These are phyloP conservation scores for Maniola hyperantus DNA, from an alignment of 2,888 invertebrate genomes.

Conservation along the genomic window DNA sequence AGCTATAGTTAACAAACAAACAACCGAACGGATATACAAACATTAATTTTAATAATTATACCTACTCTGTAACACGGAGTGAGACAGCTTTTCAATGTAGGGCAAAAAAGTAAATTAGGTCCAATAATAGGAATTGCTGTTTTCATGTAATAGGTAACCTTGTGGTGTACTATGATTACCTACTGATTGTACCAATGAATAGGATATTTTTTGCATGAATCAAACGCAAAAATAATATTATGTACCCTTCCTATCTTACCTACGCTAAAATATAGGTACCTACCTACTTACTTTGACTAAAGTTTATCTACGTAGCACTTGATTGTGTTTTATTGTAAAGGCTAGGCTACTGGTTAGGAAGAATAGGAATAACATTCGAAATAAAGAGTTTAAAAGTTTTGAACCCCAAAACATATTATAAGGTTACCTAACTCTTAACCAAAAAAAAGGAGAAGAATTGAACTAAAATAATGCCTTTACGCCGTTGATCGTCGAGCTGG, in stretches of 20 bases:
- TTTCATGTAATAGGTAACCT: conserved; percentile 23
- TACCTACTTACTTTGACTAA: too few species aligned
- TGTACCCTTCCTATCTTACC: not conserved
- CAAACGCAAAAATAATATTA: conserved; percentile 14
- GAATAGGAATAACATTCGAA: not conserved
- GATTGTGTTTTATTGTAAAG: not conserved
- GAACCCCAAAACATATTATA: too few species aligned
- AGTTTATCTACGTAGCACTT: not conserved
- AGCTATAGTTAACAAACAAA: too few species aligned
- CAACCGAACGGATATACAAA: not conserved
- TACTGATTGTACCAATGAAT: conserved; percentile 11
- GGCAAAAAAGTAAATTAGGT: conserved; percentile 24
- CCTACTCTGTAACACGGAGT: conserved; percentile 23
- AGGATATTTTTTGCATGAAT: conserved; percentile 25
- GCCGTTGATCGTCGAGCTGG: too few species aligned
- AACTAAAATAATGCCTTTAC: too few species aligned
- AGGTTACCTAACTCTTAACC: too few species aligned
- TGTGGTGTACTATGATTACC: conserved; percentile 15
- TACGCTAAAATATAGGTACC: not conserved
- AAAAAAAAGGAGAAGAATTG: too few species aligned
- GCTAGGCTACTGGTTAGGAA: not conserved
- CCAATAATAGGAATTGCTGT: conserved; percentile 26
- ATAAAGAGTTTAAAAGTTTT: too few species aligned
- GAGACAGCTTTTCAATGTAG: conserved; percentile 19
- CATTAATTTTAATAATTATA: conserved; percentile 24